phyloP scores from a whole-genome alignment of 2,888 invertebrate genomes.

The Antitype chi region DNA sequence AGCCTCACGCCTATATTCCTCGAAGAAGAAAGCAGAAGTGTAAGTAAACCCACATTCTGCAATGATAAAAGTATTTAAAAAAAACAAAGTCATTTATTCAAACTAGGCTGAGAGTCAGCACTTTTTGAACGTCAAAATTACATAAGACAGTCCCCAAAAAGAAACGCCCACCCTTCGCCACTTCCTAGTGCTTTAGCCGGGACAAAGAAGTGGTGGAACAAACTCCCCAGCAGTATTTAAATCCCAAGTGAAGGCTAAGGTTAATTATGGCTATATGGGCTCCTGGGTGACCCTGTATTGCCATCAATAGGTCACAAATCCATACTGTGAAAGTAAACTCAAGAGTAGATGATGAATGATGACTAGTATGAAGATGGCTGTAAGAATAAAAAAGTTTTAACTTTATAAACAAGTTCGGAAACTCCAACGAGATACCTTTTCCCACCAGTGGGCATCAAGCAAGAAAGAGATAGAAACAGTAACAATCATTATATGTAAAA shows the following conservation, averaged over 20 bases:
- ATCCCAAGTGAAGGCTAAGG: not conserved
- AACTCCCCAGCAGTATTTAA: too few relatives aligned
- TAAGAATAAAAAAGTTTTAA: not conserved
- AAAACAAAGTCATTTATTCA: too few relatives aligned
- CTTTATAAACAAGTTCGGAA: not conserved
- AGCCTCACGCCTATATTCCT: not conserved
- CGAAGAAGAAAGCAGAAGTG: not conserved
- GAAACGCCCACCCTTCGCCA: too few relatives aligned
- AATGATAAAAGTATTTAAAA: not conserved
- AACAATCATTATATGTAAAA: not conserved
- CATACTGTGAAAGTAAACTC: not conserved
- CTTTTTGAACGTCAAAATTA: too few relatives aligned
- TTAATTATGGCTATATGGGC: too few relatives aligned
- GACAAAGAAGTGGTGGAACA: too few relatives aligned
- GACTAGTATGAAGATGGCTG: not conserved
- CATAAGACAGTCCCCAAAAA: too few relatives aligned
- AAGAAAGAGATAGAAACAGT: not conserved
- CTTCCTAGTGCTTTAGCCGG: too few relatives aligned
- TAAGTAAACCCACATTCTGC: not conserved
- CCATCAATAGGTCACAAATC: not conserved
- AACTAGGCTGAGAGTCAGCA: too few relatives aligned
- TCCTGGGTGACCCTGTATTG: not conserved
- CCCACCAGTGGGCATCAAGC: fast-evolving
- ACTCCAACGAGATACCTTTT: not conserved
- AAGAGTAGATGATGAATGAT: not conserved